These are phyloP conservation scores for Pegea sp. DNA, from an alignment of 23 tunicate genomes.

Conservation along the genomic window DNA sequence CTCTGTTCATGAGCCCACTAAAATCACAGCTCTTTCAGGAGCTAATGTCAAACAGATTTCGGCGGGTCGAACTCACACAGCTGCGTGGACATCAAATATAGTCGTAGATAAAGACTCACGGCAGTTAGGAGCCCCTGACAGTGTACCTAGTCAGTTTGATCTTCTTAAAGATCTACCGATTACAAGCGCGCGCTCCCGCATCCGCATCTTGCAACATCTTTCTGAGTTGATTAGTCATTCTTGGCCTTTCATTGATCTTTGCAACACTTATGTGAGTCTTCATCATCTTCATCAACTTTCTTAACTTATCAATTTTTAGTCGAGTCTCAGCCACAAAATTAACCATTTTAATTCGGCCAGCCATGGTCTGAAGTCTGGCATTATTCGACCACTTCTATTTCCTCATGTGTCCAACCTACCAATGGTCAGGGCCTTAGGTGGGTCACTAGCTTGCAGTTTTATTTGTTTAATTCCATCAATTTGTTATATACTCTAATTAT, in stretches of 20 bases:
- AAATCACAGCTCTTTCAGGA: slow-evolving; percentile 24
- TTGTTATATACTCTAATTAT: not conserved
- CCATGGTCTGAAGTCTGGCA: slow-evolving; percentile 20
- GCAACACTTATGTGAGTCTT: too few species aligned
- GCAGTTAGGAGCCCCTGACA: slow-evolving; percentile 62
- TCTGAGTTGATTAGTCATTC: slow-evolving; percentile 39
- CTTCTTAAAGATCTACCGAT: slow-evolving; percentile 21
- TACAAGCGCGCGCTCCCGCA: slow-evolving; percentile 25
- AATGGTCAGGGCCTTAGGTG: slow-evolving; percentile 74
- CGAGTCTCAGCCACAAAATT: slow-evolving; percentile 1
- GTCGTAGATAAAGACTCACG: slow-evolving; percentile 2
- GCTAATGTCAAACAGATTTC: slow-evolving; percentile 61
- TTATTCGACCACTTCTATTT: slow-evolving; percentile 34
- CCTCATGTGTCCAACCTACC: slow-evolving; percentile 64
- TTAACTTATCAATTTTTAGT: not conserved
- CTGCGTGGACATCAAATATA: slow-evolving; percentile 51
- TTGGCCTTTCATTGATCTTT: slow-evolving; percentile 43
- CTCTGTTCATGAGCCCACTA: slow-evolving; percentile 44
- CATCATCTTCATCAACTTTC: too few species aligned
- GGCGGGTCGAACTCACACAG: slow-evolving; percentile 86
- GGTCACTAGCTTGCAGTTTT: not conserved
- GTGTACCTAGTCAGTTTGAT: slow-evolving; percentile 55
- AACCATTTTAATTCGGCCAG: slow-evolving; percentile 39
- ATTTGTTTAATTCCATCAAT: not conserved
- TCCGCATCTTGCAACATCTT: slow-evolving; percentile 29